Evolutionary conservation across 2,797 vertebrate species (phyloP).

Genomic region (Remorina albescens): DNA sequence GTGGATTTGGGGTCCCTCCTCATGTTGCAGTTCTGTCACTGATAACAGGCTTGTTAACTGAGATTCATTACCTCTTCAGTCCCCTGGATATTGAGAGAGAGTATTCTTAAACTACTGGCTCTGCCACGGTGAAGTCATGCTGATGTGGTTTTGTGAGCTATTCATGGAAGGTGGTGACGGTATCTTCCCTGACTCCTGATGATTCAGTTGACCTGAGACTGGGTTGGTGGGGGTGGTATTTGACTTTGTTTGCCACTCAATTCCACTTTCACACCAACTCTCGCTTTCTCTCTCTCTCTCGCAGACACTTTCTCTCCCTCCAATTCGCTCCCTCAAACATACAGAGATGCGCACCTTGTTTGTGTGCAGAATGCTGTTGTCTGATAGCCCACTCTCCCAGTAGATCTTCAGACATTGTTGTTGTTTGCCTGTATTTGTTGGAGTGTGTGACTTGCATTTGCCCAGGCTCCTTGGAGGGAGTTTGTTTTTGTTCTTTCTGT

Average conservation of each 20-base stretch:
- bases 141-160: slow-evolving; percentile 68
- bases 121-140: slow-evolving; percentile 68
- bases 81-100: slow-evolving; percentile 69
- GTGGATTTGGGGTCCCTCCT: slow-evolving; percentile 62
- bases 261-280: slow-evolving; percentile 65
- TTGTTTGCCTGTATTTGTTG: slow-evolving; percentile 75
- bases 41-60: slow-evolving; percentile 81
- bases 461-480: slow-evolving; percentile 78
- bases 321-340: slow-evolving; percentile 26
- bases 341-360: slow-evolving; percentile 63
- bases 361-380: slow-evolving; percentile 69
- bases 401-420: slow-evolving; percentile 73
- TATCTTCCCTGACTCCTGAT: slow-evolving; percentile 72
- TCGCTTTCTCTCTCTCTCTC: slow-evolving; percentile 44
- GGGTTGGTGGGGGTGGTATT: slow-evolving; percentile 51
- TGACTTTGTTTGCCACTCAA: slow-evolving; percentile 65
- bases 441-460: slow-evolving; percentile 77
- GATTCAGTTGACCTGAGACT: slow-evolving; percentile 78
- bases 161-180: slow-evolving; percentile 66
- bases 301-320: slow-evolving; percentile 41
- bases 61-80: slow-evolving; percentile 76
- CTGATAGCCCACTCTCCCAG: slow-evolving; percentile 70
- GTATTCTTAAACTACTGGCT: slow-evolving; percentile 56
- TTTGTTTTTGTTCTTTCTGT: slow-evolving; percentile 81
- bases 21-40: slow-evolving; percentile 68